Conservation (phyloP, 2,113 vertebrate genomes). For the Sceloporus tristichus region DNA sequence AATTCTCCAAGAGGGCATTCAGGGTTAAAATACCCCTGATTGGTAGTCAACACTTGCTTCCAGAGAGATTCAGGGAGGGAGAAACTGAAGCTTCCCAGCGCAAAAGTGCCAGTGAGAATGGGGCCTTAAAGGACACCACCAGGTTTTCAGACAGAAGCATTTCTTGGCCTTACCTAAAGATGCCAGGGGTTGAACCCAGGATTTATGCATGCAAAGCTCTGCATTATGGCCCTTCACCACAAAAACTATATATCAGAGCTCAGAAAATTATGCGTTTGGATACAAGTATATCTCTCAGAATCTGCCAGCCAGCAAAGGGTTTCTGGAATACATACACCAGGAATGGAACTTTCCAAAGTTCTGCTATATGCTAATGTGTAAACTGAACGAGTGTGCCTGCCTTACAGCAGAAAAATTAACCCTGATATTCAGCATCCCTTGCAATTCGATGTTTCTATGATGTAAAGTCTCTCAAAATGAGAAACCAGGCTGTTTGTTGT, state of each 20-base stretch:
- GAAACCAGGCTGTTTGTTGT: background rate
- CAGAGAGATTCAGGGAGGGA: no score
- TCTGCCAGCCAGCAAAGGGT: no score
- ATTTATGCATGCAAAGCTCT: background rate
- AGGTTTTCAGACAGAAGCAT: background rate
- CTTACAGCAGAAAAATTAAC: slow-evolving; percentile 7
- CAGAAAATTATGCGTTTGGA: no score
- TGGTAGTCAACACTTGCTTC: no score
- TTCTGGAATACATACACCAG: no score
- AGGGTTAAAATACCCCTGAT: no score
- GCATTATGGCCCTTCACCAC: background rate
- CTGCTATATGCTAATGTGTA: background rate
- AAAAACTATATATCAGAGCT: background rate
- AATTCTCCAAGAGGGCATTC: no score
- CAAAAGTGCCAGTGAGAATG: no score
- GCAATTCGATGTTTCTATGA: background rate
- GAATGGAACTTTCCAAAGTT: no score
- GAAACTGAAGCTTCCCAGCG: no score
- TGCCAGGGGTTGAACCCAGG: background rate
- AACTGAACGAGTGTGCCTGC: background rate
- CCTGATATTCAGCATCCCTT: slow-evolving; percentile 11
- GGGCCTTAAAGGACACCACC: background rate
- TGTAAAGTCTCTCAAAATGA: background rate
- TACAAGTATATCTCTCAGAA: no score
- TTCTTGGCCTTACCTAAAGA: background rate